Evolutionary conservation across 2,888 invertebrate genomes (phyloP), one percentile per base, ranked within the genome.

Genomic region (Cyaniris semiargus): DNA sequence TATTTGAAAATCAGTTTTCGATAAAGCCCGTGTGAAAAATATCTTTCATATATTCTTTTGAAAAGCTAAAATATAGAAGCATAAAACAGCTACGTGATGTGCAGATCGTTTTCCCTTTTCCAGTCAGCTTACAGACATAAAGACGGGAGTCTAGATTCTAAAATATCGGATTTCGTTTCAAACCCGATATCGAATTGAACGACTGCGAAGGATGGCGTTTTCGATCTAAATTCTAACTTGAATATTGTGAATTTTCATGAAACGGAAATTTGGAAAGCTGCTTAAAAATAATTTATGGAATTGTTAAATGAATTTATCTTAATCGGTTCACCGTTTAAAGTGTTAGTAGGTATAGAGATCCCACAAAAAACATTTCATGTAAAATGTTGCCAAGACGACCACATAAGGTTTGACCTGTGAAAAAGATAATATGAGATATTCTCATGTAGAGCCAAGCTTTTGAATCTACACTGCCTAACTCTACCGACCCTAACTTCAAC

Each of bases 31-130:
- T 18, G 27, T 66, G 66, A 27, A 27, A 66, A 18, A 66, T 66
- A 66, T 66, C 27, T 31, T 31, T 66, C 66, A 27, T 66, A 31
- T 66, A 66, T 58, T 66, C 66, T 31, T 66, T 66, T 66, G 66
- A 66, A 31, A 66, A 48, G 48, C 71, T 21, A 23, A 74, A 53
- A 74, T 48, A 48, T 48, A 53, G 48, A 27, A 23, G 72, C 23
- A 92, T 93, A 92, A 93, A 92, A 89, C 86, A 86, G 88, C 87
- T 87, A 91, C 93, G 91, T 92, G 92, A 89, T 53, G 53, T 72
- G 48, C 21, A 53, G 53, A 18, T 53, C 92, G 23, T 91, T 89
- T 89, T 88, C 87, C 88, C 78, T 81, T 79, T 78, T 79, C 80
- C 79, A 80, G 85, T 83, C 84, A 83, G 72, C 82, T 84, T 80